Conservation (phyloP, 2,888 invertebrate species). For the Leptarthrus brevirostris region DNA sequence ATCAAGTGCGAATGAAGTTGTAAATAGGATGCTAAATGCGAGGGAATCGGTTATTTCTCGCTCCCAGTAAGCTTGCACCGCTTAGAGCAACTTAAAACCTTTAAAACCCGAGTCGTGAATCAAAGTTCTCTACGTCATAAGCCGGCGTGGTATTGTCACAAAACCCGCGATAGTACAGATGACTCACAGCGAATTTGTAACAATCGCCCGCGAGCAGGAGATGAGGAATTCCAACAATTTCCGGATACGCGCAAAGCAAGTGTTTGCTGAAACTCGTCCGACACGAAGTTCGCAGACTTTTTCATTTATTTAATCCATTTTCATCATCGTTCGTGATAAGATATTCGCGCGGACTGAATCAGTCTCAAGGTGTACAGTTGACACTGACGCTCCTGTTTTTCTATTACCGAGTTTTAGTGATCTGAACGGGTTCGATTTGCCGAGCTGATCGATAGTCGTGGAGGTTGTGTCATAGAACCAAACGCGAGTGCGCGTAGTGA, state of each 20-base stretch:
- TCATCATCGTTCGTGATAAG: constrained; percentile 23
- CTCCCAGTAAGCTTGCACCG: too few species aligned
- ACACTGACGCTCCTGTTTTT: background rate
- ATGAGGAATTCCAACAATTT: constrained; percentile 48
- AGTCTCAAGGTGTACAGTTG: constrained; percentile 8
- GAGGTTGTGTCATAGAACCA: background rate
- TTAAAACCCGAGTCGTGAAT: background rate
- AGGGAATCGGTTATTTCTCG: background rate
- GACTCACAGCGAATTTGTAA: constrained; percentile 17
- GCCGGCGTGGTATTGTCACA: background rate
- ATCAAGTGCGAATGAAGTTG: constrained; percentile 17
- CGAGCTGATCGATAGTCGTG: background rate
- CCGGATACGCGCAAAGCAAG: constrained; percentile 42
- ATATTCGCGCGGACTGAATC: background rate
- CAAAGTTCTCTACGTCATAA: constrained; percentile 15
- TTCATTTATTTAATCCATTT: constrained; percentile 37
- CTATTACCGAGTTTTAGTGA: too few species aligned
- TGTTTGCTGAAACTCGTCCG: constrained; percentile 19
- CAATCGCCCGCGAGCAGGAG: constrained; percentile 30
- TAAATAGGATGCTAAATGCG: constrained; percentile 1
- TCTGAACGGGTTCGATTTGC: background rate
- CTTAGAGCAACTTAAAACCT: too few species aligned
- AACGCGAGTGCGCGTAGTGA: background rate
- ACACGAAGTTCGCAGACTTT: constrained; percentile 1
- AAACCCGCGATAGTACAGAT: background rate